Conservation (phyloP, 92 coral and sea anemone species). For the Pocillopora grandis region DNA sequence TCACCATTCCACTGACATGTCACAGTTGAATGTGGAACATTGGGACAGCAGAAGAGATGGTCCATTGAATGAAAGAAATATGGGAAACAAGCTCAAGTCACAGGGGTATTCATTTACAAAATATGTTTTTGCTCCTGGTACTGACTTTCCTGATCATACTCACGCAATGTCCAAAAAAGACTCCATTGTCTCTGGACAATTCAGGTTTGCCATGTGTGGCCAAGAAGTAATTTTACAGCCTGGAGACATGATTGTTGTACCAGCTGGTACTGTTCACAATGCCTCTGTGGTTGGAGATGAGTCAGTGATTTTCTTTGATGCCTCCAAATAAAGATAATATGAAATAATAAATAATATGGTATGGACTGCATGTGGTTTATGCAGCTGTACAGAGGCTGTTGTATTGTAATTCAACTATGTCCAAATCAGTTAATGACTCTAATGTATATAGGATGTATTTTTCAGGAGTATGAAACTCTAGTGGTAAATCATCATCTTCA, state of each 20-base stretch:
- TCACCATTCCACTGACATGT: neutral
- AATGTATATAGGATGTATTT: too few species aligned
- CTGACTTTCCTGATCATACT: slow-evolving; percentile 68
- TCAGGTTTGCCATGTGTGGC: slow-evolving; percentile 62
- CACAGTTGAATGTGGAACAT: slow-evolving; percentile 34
- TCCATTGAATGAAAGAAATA: slow-evolving; percentile 46
- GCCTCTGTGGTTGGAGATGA: slow-evolving; percentile 64
- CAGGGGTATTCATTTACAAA: slow-evolving; percentile 58
- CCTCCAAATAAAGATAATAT: slow-evolving; percentile 27
- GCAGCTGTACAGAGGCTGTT: too few species aligned
- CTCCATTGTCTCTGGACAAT: slow-evolving; percentile 61
- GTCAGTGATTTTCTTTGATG: slow-evolving; percentile 68
- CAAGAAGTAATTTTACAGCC: slow-evolving; percentile 55
- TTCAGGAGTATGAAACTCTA: too few species aligned
- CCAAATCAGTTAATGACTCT: too few species aligned
- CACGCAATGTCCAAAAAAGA: slow-evolving; percentile 61
- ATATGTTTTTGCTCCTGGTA: slow-evolving; percentile 56
- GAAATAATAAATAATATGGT: neutral
- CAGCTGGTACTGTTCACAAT: slow-evolving; percentile 56
- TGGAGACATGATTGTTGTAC: slow-evolving; percentile 70
- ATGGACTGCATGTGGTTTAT: neutral
- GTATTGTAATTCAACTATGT: too few species aligned
- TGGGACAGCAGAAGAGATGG: slow-evolving; percentile 55
- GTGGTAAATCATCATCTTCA: too few species aligned
- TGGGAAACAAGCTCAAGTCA: slow-evolving; percentile 53